phyloP scores from a whole-genome alignment of 2,113 vertebrate genomes.

The Pseudonaja textilis region DNA sequence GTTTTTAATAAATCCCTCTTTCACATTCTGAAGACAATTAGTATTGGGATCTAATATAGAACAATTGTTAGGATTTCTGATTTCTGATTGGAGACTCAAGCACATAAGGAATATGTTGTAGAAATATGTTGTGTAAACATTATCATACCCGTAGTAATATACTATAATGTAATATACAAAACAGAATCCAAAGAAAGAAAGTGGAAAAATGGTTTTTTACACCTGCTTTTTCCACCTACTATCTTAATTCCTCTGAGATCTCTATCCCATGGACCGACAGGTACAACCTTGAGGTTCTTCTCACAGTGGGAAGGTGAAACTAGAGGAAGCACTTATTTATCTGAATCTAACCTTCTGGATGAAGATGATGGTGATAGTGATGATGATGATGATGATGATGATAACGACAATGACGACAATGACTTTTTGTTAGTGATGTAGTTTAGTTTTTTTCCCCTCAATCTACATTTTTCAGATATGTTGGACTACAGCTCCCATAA shows the following conservation, averaged over 20 bases:
- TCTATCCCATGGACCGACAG: not conserved
- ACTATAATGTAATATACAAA: not conserved
- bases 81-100: not conserved
- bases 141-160: not conserved
- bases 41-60: not conserved
- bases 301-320: not conserved
- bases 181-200: not conserved
- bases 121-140: not conserved
- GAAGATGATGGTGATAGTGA: not conserved
- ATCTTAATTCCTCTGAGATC: not conserved
- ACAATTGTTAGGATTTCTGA: not conserved
- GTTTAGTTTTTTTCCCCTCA: not conserved
- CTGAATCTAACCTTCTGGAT: not conserved
- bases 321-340: not conserved
- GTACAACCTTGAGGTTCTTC: not conserved
- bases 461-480: not conserved
- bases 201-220: not conserved
- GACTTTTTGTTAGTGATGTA: not conserved
- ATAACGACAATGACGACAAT: not conserved
- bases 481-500: not conserved
- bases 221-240: not conserved
- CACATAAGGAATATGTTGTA: not conserved
- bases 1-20: not conserved
- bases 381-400: rapidly evolving
- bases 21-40: not conserved